A percentile compares a stretch with the other conserved stretches of the same genome.
Evolutionary conservation across 2,113 vertebrate species (phyloP).

Genomic region (Dicrurus megarhynchus): DNA sequence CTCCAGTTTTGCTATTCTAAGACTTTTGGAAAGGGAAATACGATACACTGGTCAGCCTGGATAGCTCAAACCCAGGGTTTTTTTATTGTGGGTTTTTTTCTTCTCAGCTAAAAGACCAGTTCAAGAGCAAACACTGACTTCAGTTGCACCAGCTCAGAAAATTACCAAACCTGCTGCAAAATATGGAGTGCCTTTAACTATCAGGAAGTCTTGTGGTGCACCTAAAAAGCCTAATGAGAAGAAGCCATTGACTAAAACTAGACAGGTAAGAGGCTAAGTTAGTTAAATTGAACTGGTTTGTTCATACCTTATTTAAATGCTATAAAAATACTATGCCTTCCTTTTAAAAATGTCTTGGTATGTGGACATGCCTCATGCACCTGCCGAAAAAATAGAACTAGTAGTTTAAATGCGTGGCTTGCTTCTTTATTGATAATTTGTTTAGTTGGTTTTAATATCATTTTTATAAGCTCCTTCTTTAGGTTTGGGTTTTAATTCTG

Average conservation of each 20-base stretch:
- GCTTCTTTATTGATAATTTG: not conserved
- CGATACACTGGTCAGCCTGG: too few relatives aligned
- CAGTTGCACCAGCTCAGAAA: slow-evolving; percentile 81
- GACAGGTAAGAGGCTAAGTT: slow-evolving; percentile 74
- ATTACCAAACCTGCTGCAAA: slow-evolving; percentile 96
- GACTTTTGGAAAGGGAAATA: not conserved
- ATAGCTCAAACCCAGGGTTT: not conserved
- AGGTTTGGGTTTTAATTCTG: not conserved
- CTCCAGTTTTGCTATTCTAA: not conserved
- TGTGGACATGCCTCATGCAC: not conserved
- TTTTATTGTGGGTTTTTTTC: not conserved
- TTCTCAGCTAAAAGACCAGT: slow-evolving; percentile 82
- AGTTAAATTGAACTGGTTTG: not conserved
- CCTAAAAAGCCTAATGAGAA: slow-evolving; percentile 81
- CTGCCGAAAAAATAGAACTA: not conserved
- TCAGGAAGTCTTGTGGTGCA: slow-evolving; percentile 78
- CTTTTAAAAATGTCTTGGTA: not conserved
- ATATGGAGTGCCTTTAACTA: slow-evolving; percentile 93
- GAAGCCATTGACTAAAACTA: slow-evolving; percentile 80
- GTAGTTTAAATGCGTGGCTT: not conserved
- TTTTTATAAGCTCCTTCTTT: not conserved
- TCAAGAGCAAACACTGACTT: slow-evolving; percentile 71
- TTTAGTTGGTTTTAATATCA: not conserved
- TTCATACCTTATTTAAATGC: not conserved
- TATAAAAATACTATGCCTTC: not conserved